Evolutionary conservation across 2,113 vertebrate genomes (phyloP).

Genomic region (Pipra filicauda): DNA sequence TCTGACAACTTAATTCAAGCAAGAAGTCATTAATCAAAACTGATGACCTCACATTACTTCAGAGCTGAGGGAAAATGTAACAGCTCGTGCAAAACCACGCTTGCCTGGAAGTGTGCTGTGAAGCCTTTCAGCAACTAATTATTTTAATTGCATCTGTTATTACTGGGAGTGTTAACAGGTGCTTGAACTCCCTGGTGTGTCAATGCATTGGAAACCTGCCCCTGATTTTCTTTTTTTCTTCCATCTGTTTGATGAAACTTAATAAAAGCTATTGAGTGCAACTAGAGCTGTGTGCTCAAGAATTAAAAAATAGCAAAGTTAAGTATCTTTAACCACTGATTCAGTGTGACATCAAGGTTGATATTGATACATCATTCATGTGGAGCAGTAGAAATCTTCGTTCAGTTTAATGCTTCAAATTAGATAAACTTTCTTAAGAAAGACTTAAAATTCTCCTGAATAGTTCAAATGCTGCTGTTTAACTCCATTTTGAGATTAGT

Average conservation of each 20-base stretch:
- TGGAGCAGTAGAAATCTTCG: not conserved
- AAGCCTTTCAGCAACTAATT: constrained; percentile 7
- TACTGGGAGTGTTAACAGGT: not conserved
- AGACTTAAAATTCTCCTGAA: not conserved
- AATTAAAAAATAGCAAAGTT: not conserved
- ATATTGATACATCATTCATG: not conserved
- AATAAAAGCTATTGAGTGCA: not conserved
- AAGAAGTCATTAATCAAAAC: not conserved
- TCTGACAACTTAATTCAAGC: not conserved
- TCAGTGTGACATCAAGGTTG: no score
- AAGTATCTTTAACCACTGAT: not conserved
- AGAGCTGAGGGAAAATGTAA: not conserved
- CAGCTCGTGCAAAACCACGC: not conserved
- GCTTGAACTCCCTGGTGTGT: not conserved
- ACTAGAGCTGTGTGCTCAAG: not conserved
- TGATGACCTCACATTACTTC: not conserved
- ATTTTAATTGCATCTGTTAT: constrained; percentile 1
- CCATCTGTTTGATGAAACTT: not conserved
- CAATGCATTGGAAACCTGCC: not conserved
- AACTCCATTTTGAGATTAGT: not conserved
- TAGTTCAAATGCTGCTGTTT: not conserved
- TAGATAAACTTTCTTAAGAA: not conserved
- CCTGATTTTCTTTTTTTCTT: not conserved
- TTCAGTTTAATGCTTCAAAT: not conserved
- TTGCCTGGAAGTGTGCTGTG: not conserved